Base-by-base conservation (phyloP, 2,888 invertebrate genomes). In the Drosophila ochracea region DNA sequence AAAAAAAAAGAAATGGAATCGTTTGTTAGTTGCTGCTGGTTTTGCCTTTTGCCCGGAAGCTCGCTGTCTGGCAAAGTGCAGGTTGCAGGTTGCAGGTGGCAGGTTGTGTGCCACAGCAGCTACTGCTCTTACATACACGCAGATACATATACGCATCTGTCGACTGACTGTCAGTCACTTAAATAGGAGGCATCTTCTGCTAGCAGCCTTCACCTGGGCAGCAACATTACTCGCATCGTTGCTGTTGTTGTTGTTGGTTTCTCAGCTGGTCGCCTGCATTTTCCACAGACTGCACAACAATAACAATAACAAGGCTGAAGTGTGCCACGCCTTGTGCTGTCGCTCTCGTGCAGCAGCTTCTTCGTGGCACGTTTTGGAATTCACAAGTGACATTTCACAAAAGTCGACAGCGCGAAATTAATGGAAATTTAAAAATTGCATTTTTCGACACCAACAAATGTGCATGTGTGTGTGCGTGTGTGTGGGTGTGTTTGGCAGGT, bases 371-470 rank as follows among this genome's bases (percentile, higher is more conserved):
- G 69, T 71, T 76, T 84, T 82, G 76, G 84, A 83, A 83, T 83
- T 74, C 78, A 68, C 78, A 77, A 78, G 87, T 71, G 84, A 88
- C 84, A 84, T 89, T 87, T 87, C 68, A 78, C 82, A 74, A 89
- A 84, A 89, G 76, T 89, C 83, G 86, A 84, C 89, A 86, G 84
- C 84, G 78, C 78, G 81, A 86, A 86, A 89, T 86, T 89, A 87
- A 86, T 86, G 86, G 83, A 87, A 86, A 89, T 87, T 84, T 89
- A 89, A 86, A 89, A 89, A 82, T 87, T 84, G 88, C 84, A 84
- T 84, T 84, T 83, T 82, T 86, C 81, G 80, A 85, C 82, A 74
- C 66, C 75, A 80, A 68, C 80, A 65, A 73, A 67, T 33, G 19
- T 65, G 21, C 16, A 28, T 37, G 41, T 9, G 52, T 52, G 9